phyloP scores from a whole-genome alignment of 2,113 vertebrate genomes.

The Zosterops lateralis region DNA sequence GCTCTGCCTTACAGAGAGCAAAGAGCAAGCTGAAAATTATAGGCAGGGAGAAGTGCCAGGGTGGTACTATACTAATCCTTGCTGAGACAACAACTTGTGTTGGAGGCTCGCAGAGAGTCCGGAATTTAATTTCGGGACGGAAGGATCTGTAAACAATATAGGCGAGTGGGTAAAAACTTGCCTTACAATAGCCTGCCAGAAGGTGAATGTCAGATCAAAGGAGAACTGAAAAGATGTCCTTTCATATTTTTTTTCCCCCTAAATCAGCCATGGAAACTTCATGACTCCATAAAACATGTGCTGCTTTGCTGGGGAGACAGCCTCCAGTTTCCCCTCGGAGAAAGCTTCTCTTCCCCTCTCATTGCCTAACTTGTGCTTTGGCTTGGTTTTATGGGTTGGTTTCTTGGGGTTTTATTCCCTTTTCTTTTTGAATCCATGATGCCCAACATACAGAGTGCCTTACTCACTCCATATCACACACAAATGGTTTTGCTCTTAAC shows the following conservation, averaged over 20 bases:
- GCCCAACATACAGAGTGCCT: not conserved
- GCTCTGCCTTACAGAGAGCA: conserved; percentile 28
- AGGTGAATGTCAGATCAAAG: conserved; percentile 66
- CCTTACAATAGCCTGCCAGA: conserved; percentile 30
- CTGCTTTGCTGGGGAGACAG: conserved; percentile 16
- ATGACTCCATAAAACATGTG: conserved; percentile 56
- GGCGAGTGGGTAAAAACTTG: conserved; percentile 30
- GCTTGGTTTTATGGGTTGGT: not conserved
- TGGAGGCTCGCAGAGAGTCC: conserved; percentile 3
- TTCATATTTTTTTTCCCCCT: conserved; percentile 20
- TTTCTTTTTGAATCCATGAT: not conserved
- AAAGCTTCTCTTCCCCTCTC: not conserved
- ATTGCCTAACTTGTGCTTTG: not conserved
- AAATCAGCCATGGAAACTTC: conserved; percentile 55
- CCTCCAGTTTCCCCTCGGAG: conserved; percentile 11
- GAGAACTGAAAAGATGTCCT: conserved; percentile 32
- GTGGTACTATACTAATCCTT: conserved; percentile 52
- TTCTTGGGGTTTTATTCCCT: not conserved
- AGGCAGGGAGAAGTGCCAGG: conserved; percentile 42
- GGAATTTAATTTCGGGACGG: conserved; percentile 57
- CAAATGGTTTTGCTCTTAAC: conserved; percentile 27
- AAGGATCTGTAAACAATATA: conserved; percentile 52
- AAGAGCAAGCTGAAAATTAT: conserved; percentile 55
- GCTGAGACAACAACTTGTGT: conserved; percentile 45
- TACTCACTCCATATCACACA: not conserved